These are phyloP conservation scores for Chionomys nivalis DNA, from an alignment of 2,113 vertebrate species.

Conservation along the genomic window DNA sequence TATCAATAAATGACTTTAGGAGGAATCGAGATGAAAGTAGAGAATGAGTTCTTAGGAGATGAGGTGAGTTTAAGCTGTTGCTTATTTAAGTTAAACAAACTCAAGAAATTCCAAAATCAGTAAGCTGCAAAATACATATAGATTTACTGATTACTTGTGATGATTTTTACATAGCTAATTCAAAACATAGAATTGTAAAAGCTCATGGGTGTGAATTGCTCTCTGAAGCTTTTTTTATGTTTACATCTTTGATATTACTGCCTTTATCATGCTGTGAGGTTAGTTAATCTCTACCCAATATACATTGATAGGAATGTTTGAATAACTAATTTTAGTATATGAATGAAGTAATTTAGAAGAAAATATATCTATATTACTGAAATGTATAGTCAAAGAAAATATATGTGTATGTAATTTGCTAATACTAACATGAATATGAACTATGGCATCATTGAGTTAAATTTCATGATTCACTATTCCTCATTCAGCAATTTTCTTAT, in stretches of 20 bases:
- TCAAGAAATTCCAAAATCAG: background rate
- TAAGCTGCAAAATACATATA: background rate
- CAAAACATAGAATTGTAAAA: background rate
- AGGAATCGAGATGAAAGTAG: background rate
- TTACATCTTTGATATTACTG: background rate
- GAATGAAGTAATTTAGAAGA: background rate
- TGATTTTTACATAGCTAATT: background rate
- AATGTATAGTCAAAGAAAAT: background rate
- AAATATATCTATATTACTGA: background rate
- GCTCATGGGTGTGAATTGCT: background rate
- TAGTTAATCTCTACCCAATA: background rate
- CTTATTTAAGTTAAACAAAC: background rate
- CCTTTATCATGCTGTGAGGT: background rate
- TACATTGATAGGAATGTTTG: background rate
- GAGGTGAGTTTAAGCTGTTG: background rate
- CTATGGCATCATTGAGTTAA: background rate
- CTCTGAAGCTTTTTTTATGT: background rate
- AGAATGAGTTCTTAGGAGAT: background rate
- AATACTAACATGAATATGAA: background rate
- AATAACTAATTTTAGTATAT: background rate
- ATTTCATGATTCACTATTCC: background rate
- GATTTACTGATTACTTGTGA: background rate
- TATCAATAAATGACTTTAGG: background rate
- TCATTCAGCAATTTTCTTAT: background rate
- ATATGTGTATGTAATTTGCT: too few relatives aligned